Evolutionary conservation across 2,888 invertebrate genomes (phyloP), one percentile per base, ranked within the genome.

Genomic region (Ectemnius continuus): DNA sequence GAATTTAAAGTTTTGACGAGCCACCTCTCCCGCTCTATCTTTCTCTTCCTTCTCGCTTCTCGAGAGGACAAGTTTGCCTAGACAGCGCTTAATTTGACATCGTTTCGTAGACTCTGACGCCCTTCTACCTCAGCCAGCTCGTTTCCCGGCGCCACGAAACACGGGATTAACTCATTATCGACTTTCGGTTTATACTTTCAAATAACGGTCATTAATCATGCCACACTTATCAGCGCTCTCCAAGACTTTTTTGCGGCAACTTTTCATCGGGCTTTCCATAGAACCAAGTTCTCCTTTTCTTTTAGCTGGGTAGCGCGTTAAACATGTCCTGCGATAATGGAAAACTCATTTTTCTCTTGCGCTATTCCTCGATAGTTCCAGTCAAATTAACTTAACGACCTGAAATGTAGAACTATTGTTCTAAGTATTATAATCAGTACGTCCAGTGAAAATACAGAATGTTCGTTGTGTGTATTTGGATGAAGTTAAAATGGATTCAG

Each of bases 1-100:
- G 72, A 68, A 71, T 76, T 76, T 66, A 74, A 80, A 80, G 71
- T 80, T 81, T 72, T 45, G 71, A 73, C 67, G 67, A 70, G 73
- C 73, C 76, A 63, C 57, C 61, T 67, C 60, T 36, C 36, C 36
- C 36, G 5, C 8, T 36, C 36, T 36, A 6, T 36, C 36, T 36
- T 11, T 36, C 36, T 8, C 36, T 36, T 36, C 36, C 61, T 67
- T 61, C 14, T 20, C 16, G 58, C 58, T 48, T 16, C 16, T 66
- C 13, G 57, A 36, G 66, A 66, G 36, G 60, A 46, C 65, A 78
- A 81, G 78, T 74, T 78, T 64, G 62, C 67, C 67, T 70, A 70
- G 78, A 72, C 73, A 60, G 62, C 64, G 71, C 71, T 80, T 76
- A 69, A 76, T 78, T 74, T 76, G 46, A 66, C 69, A 73, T 66